Percentiles rank a stretch among this genome's conserved stretches.
phyloP scores from a whole-genome alignment of 2,113 vertebrate species.

The Prinia subflava region DNA sequence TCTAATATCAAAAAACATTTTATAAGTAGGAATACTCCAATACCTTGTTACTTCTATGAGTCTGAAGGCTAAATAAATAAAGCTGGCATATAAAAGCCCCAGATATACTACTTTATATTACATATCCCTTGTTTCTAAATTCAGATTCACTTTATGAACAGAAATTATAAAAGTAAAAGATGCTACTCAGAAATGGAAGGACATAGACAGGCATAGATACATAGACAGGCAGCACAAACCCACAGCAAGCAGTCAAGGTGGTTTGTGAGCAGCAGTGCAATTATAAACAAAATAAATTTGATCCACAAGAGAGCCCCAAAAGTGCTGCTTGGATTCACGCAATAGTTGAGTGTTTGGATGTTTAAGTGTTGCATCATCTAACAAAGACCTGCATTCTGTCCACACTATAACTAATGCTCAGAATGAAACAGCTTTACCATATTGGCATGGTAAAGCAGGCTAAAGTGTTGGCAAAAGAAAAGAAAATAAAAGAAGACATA shows the following conservation, averaged over 20 bases:
- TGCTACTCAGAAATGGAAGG: background rate
- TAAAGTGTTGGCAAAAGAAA: background rate
- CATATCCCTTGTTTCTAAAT: background rate
- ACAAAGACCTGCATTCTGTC: background rate
- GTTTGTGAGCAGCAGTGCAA: background rate
- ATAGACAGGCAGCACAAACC: background rate
- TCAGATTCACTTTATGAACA: background rate
- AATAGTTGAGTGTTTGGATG: background rate
- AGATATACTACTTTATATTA: background rate
- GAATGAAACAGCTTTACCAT: background rate
- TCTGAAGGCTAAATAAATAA: background rate
- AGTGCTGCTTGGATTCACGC: background rate
- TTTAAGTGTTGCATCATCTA: background rate
- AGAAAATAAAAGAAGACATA: too few species aligned
- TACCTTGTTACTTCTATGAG: background rate
- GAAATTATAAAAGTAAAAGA: background rate
- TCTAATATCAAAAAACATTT: background rate
- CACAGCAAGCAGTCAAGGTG: background rate
- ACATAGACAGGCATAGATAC: too few species aligned
- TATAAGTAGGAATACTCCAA: background rate
- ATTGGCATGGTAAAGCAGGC: background rate
- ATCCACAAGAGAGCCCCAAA: background rate
- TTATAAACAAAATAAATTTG: background rate
- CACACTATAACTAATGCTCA: background rate
- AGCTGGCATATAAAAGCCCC: background rate